Percentiles rank a stretch among this genome's conserved stretches.
These are phyloP conservation scores for Diarsia rubi DNA, from an alignment of 2,888 invertebrate species.

Conservation along the genomic window DNA sequence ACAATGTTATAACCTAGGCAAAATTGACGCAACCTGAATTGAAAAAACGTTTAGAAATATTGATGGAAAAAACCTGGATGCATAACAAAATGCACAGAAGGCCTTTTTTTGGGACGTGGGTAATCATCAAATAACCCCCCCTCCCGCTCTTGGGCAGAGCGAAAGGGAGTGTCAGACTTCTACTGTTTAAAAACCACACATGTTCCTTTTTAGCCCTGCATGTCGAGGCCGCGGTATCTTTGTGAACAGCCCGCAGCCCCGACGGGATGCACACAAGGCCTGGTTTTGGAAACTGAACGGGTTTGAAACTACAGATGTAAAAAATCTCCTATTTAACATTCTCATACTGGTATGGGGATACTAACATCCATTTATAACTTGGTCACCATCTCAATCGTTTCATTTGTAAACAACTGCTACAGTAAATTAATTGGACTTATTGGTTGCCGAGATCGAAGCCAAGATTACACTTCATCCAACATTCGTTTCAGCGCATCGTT, in stretches of 20 bases:
- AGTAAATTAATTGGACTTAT: slow-evolving; percentile 11
- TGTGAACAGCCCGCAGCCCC: too few species aligned
- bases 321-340: background rate
- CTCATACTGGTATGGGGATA: background rate
- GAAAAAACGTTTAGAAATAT: slow-evolving; percentile 52
- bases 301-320: background rate
- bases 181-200: too few species aligned
- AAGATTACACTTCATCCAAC: slow-evolving; percentile 7
- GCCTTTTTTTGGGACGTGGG: too few species aligned
- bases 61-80: slow-evolving; percentile 5
- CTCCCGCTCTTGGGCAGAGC: too few species aligned
- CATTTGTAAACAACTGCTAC: background rate
- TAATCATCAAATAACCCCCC: too few species aligned
- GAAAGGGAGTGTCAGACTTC: too few species aligned
- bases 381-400: background rate
- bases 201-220: too few species aligned
- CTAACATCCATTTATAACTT: background rate
- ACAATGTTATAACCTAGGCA: slow-evolving; percentile 16
- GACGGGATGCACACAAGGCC: slow-evolving; percentile 36
- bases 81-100: slow-evolving; percentile 31
- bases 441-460: background rate
- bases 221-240: too few species aligned
- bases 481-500: background rate
- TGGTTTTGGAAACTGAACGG: background rate
- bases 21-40: slow-evolving; percentile 51